Conservation (phyloP, 2,797 vertebrate species). For the Lerista edwardsae region DNA sequence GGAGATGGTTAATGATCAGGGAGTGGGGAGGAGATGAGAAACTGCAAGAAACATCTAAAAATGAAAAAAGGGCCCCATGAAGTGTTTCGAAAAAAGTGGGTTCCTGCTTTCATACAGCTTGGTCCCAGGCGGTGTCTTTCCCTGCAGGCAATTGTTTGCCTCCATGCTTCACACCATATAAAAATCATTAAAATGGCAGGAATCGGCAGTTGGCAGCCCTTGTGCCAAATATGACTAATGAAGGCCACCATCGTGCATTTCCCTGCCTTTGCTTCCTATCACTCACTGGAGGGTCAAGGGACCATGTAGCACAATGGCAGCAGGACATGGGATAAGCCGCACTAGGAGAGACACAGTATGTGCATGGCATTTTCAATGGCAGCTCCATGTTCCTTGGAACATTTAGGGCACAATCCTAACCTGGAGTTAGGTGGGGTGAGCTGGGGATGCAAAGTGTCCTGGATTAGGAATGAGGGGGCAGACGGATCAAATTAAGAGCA, state of each 20-base stretch:
- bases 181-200: background rate
- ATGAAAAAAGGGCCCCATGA: background rate
- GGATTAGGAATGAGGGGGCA: too few relatives aligned
- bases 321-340: background rate
- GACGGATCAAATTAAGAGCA: too few relatives aligned
- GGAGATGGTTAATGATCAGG: slow-evolving; percentile 69
- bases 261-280: too few relatives aligned
- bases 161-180: background rate
- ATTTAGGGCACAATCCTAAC: too few relatives aligned
- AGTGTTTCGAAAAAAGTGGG: slow-evolving; percentile 27
- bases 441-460: too few relatives aligned
- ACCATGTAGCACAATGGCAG: background rate
- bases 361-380: background rate
- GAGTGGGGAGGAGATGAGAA: slow-evolving; percentile 47
- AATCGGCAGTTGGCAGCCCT: background rate
- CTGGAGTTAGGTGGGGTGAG: too few relatives aligned
- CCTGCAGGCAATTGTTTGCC: background rate
- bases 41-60: background rate
- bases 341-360: background rate
- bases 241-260: background rate
- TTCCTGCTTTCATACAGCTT: background rate
- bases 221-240: background rate
- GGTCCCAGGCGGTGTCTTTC: background rate
- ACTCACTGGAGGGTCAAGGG: background rate
- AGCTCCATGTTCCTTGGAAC: background rate